Evolutionary conservation across 1,140 invertebrate genomes (phyloP).

Genomic region (Leptopilina boulardi): DNA sequence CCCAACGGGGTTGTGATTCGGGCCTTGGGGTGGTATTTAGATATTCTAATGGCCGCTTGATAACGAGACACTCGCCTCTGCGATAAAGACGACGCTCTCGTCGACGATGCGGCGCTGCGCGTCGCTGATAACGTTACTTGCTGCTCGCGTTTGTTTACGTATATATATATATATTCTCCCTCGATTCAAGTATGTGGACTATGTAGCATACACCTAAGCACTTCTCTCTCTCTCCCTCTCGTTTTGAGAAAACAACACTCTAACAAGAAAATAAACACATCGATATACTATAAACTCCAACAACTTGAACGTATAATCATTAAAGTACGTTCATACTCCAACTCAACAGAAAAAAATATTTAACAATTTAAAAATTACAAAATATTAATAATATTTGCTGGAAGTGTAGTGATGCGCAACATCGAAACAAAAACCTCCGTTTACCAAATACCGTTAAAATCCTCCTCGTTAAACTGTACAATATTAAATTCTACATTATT

Average conservation of each 20-base stretch:
- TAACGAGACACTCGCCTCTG: constrained; percentile 71
- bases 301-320: not conserved
- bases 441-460: no score
- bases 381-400: no score
- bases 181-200: constrained; percentile 55
- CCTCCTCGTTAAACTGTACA: no score
- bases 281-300: not conserved
- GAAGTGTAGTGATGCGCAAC: no score
- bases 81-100: constrained; percentile 72
- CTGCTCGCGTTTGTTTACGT: constrained; percentile 68
- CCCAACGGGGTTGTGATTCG: constrained; percentile 55
- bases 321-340: no score
- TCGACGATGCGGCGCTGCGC: constrained; percentile 69
- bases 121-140: constrained; percentile 70
- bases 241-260: not conserved
- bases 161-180: constrained; percentile 53
- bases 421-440: no score
- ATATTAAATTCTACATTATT: no score
- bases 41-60: constrained; percentile 75
- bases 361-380: no score
- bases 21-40: constrained; percentile 73
- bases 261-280: not conserved
- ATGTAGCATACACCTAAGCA: constrained; percentile 37
- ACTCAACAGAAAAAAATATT: no score
- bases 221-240: not conserved